A percentile compares a stretch with the other conserved stretches of the same genome.
Evolutionary conservation across 2,113 vertebrate genomes (phyloP).

Genomic region (Phainopepla nitens): DNA sequence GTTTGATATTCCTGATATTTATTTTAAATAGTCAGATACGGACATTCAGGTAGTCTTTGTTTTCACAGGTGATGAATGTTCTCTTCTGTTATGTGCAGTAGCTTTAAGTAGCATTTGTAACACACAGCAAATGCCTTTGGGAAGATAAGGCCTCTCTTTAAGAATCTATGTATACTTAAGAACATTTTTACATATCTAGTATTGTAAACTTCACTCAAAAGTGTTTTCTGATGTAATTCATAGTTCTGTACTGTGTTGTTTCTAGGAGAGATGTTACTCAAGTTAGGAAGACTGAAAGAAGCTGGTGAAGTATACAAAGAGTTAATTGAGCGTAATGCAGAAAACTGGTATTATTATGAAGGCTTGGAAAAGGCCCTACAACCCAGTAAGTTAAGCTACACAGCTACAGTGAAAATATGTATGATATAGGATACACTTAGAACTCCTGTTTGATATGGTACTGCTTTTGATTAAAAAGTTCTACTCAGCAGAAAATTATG

Average conservation of each 20-base stretch:
- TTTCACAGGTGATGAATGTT: background rate
- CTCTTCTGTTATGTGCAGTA: background rate
- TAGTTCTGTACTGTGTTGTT: background rate
- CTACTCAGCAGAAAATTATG: background rate
- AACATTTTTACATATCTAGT: background rate
- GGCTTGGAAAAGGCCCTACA: conserved; percentile 76
- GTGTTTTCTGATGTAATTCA: background rate
- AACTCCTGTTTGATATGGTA: background rate
- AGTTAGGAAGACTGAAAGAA: conserved; percentile 77
- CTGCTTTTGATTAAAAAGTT: background rate
- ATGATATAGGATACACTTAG: background rate
- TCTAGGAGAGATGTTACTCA: conserved; percentile 78
- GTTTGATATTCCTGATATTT: background rate
- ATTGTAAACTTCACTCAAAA: background rate
- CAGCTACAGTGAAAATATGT: background rate
- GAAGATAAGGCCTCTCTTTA: background rate
- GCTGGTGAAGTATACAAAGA: conserved; percentile 73
- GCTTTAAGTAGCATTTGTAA: background rate
- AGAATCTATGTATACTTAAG: background rate
- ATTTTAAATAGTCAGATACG: background rate
- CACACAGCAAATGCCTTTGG: background rate
- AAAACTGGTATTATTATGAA: conserved; percentile 81
- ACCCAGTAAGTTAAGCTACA: conserved; percentile 68
- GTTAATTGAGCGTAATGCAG: conserved; percentile 77
- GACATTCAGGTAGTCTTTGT: background rate